These are phyloP conservation scores for Ptilodon capucinus DNA, from an alignment of 2,888 invertebrate species.

Conservation along the genomic window DNA sequence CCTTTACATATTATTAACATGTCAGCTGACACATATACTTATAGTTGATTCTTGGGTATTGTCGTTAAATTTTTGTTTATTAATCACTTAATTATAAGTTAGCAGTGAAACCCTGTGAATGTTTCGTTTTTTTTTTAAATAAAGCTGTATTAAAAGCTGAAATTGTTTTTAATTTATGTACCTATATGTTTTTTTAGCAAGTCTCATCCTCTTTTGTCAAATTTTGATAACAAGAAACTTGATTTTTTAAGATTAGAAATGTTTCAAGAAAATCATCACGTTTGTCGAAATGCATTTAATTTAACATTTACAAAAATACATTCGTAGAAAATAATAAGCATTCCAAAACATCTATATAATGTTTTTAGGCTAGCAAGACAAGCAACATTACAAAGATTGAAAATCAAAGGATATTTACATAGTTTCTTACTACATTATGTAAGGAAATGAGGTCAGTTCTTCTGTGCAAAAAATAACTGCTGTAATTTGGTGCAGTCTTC, in stretches of 20 bases:
- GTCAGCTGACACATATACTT: slow-evolving; percentile 9
- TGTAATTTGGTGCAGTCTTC: too few species aligned
- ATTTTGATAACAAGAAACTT: too few species aligned
- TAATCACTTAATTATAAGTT: slow-evolving; percentile 13
- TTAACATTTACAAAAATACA: slow-evolving; percentile 37
- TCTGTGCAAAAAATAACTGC: background rate
- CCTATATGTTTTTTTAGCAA: background rate
- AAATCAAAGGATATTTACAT: slow-evolving; percentile 2
- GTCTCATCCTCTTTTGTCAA: too few species aligned
- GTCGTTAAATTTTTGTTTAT: slow-evolving; percentile 20
- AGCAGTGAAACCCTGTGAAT: slow-evolving; percentile 9
- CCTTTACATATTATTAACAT: background rate
- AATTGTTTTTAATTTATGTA: slow-evolving; percentile 4
- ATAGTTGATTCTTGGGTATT: slow-evolving; percentile 18
- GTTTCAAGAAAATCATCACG: too few species aligned
- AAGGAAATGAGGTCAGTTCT: background rate
- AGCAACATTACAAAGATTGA: slow-evolving; percentile 12
- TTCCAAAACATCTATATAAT: slow-evolving; percentile 46
- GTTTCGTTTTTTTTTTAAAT: slow-evolving; percentile 27
- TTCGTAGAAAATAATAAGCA: slow-evolving; percentile 34
- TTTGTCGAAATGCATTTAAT: slow-evolving; percentile 26
- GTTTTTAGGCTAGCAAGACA: slow-evolving; percentile 24
- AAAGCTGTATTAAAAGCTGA: slow-evolving; percentile 28
- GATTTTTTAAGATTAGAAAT: too few species aligned
- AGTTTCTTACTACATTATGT: background rate